These are phyloP conservation scores for Solea senegalensis DNA, from an alignment of 2,113 vertebrate species.

Conservation along the genomic window DNA sequence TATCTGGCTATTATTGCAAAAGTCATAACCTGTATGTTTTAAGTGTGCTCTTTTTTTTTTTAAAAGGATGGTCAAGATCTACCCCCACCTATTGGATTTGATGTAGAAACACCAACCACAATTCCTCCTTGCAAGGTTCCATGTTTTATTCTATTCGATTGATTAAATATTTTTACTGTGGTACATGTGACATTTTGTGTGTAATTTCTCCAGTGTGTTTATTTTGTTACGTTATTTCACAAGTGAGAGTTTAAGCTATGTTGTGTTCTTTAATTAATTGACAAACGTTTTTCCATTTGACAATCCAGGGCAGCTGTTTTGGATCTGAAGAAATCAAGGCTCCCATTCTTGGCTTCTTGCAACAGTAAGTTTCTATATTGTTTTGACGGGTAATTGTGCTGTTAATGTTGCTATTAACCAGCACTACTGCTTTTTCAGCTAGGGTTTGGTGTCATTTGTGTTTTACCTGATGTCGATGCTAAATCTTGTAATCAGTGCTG, in stretches of 20 bases:
- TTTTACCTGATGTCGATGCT: too few species aligned
- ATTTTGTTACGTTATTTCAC: not conserved
- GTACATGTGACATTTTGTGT: not conserved
- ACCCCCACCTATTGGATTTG: slow-evolving; percentile 89
- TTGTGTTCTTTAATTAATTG: not conserved
- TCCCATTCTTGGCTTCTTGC: slow-evolving; percentile 85
- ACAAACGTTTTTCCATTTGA: slow-evolving; percentile 9
- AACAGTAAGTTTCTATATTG: slow-evolving; percentile 84
- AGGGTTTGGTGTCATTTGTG: too few species aligned
- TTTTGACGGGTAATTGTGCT: not conserved
- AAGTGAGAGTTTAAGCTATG: not conserved
- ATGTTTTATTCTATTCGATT: not conserved
- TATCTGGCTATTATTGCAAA: too few species aligned
- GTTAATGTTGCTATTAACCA: not conserved
- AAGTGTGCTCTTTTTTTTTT: slow-evolving; percentile 16
- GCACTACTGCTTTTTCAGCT: not conserved
- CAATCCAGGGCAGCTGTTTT: slow-evolving; percentile 87
- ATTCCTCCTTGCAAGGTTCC: slow-evolving; percentile 88
- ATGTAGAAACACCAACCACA: slow-evolving; percentile 85
- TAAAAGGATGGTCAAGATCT: slow-evolving; percentile 92
- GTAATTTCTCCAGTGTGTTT: not conserved
- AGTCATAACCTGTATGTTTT: not conserved
- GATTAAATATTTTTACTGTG: not conserved
- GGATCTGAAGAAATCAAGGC: slow-evolving; percentile 86
- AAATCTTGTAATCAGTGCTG: too few species aligned